Percentiles rank a stretch among this genome's conserved stretches.
Conservation (phyloP, 2,113 vertebrate species). For the Ia io region DNA sequence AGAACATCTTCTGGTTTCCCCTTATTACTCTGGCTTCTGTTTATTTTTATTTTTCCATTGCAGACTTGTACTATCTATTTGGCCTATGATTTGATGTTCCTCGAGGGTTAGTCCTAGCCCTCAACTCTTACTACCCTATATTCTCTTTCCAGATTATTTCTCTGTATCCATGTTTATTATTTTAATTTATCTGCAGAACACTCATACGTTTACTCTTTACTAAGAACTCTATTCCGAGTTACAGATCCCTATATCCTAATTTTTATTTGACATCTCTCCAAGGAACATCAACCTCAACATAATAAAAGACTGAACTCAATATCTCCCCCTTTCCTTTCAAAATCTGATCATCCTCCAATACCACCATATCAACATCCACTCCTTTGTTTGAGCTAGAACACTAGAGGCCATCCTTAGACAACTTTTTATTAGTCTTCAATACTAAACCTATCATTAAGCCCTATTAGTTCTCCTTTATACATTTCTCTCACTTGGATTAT, state of each 20-base stretch:
- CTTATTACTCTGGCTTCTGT: not conserved
- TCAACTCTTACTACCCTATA: not conserved
- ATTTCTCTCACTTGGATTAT: not conserved
- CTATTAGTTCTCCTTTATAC: not conserved
- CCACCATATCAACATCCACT: not conserved
- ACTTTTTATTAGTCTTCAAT: not conserved
- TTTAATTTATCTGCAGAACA: not conserved
- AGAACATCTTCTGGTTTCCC: not conserved
- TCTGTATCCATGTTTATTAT: not conserved
- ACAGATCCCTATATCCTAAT: not conserved
- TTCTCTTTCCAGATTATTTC: not conserved
- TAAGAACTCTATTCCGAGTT: not conserved
- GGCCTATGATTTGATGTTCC: not conserved
- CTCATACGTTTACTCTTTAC: not conserved
- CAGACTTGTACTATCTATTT: not conserved
- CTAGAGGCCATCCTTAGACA: not conserved
- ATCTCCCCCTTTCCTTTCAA: not conserved
- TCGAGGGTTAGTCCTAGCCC: not conserved
- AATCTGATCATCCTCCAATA: not conserved
- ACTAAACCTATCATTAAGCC: not conserved
- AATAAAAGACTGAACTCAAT: not conserved
- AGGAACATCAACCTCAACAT: not conserved
- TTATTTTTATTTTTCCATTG: not conserved
- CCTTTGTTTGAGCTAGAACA: not conserved
- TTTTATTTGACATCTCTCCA: not conserved